Evolutionary conservation across 2,888 invertebrate genomes (phyloP), one percentile per base, ranked within the genome.

Genomic region (Hirtodrosophila cameraria): DNA sequence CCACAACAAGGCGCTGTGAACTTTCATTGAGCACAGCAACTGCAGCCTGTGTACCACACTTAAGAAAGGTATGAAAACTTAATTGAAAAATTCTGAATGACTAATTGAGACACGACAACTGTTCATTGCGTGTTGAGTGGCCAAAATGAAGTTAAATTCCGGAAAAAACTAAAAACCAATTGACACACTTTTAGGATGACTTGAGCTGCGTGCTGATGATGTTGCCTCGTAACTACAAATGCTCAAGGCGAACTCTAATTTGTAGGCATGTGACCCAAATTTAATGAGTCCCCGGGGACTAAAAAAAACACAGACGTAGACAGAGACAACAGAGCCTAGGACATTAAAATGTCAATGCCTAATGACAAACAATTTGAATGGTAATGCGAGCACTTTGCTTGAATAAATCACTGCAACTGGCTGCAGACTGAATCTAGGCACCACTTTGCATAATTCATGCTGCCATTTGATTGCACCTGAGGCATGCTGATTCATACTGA

Each of bases 181-280:
- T 79, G 79, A 85, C 79, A 85, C 85, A 79, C 57, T 82, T 79
- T 78, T 20, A 8, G 27, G 18, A 36, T 52, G 46, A 15, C 41
- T 50, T 28, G 35, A 36, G 39, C 35, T 73, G 71, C 73, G 68
- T 71, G 73, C 46, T 49, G 48, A 57, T 45, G 53, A 23, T 52
- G 46, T 42, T 30, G 15, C 23, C 23, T 36, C 27, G 1, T 39
- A 43, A 15, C 48, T 28, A 31, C 11, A 45, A 23, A 30, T 28
- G 13, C 50, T 41, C 28, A 62, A 55, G 31, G 36, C 13, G 12
- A 28, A 12, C 8, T 23, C 31, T 38, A 45, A 62, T 59, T 45
- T 42, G 31, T 28, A 41, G 45, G 38, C 58, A 27, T 74, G 42
- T 71, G 71, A 71, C 71, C 71, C 23, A 74, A 23, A 55, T 71